Percentiles rank a stretch among this genome's conserved stretches.
These are phyloP conservation scores for Argya squamiceps DNA, from an alignment of 2,797 vertebrate genomes.

Conservation along the genomic window DNA sequence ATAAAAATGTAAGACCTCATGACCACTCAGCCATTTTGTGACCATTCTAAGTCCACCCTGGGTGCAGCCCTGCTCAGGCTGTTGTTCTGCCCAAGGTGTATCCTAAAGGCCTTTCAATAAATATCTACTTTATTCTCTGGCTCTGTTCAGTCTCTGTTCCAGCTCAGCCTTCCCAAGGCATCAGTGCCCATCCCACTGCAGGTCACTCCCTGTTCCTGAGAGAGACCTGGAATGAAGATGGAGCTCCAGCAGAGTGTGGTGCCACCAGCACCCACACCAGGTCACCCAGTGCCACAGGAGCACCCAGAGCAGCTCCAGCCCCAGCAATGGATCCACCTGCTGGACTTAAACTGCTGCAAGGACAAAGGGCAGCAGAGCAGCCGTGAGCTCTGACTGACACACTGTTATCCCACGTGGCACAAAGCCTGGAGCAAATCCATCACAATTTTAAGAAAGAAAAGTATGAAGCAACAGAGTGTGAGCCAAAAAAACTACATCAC, in stretches of 20 bases:
- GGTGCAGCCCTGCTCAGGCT: neutral
- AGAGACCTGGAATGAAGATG: fast-evolving
- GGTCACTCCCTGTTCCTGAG: fast-evolving
- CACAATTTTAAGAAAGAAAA: neutral
- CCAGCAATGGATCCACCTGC: neutral
- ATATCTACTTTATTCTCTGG: neutral
- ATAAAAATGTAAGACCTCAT: neutral
- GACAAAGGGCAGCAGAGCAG: neutral
- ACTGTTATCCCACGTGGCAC: neutral
- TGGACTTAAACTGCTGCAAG: neutral
- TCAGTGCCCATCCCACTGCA: neutral
- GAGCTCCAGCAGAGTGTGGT: neutral
- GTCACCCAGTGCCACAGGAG: neutral
- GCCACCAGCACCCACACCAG: neutral
- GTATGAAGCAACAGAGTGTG: fast-evolving
- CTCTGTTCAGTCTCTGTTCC: neutral
- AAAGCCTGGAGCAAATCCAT: neutral
- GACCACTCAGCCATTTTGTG: neutral
- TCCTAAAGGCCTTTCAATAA: neutral
- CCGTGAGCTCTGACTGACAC: fast-evolving
- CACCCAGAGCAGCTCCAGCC: neutral
- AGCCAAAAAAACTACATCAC: neutral
- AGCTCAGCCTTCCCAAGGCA: neutral
- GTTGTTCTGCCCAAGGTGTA: neutral
- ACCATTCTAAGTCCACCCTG: neutral